Evolutionary conservation across 2,797 vertebrate species (phyloP).

Genomic region (Tangara arthus): DNA sequence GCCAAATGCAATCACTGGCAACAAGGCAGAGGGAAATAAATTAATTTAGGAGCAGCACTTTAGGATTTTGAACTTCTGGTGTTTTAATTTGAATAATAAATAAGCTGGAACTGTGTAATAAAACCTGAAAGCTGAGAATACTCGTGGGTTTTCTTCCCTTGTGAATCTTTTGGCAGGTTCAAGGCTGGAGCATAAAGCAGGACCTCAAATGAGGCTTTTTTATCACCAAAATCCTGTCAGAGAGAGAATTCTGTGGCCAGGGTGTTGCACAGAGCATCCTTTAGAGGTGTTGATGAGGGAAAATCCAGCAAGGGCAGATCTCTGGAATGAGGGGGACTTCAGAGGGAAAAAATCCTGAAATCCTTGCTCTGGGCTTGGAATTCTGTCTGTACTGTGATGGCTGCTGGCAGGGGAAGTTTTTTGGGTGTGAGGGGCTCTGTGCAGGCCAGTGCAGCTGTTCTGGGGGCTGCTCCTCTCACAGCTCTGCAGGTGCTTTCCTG

Average conservation of each 20-base stretch:
- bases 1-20: neutral
- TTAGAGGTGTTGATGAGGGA: neutral
- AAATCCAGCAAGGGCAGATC: neutral
- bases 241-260: neutral
- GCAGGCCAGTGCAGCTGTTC: slow-evolving; percentile 19
- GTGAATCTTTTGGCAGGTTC: neutral
- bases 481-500: neutral
- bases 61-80: neutral
- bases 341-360: neutral
- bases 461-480: neutral
- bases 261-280: neutral
- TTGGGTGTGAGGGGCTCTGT: slow-evolving; percentile 1
- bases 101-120: neutral
- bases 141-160: neutral
- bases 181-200: neutral
- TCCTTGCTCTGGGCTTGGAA: neutral
- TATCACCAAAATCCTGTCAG: neutral
- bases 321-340: neutral
- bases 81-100: neutral
- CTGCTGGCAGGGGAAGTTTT: neutral
- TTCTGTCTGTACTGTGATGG: neutral
- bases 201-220: neutral
- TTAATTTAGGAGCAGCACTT: neutral
- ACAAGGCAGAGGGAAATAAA: neutral
- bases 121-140: neutral